Base-by-base conservation (phyloP, 2,797 vertebrate species). In the Alectoris magna region DNA sequence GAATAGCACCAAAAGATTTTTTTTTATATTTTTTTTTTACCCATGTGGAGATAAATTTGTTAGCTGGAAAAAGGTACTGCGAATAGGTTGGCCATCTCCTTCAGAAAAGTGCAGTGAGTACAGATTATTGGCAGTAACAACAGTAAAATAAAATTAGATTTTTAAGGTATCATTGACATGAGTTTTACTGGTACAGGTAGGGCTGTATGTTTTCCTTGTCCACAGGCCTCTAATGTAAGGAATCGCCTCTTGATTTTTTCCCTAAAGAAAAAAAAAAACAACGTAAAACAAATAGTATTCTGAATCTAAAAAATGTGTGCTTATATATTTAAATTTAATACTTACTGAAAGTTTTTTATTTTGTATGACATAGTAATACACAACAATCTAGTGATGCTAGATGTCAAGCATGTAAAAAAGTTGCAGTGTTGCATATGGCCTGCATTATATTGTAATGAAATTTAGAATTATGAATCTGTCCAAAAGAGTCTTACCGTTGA, bases 291-390 rank as follows among this genome's bases (percentile, higher is more conserved):
- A 31, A 29, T n/a, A n/a, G 12, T 46, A 68, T 68, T 48, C 27
- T 58, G 44, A 68, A 31, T 31, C 26, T 29, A 19, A 48, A 73
- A 34, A 44, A 48, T 31, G 11, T 38, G 21, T 41, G 21, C 31
- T 48, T 14, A 39, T 12, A 10, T 55, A 23, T 29, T 68, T 46
- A 38, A 53, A 43, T 23, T 51, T 44, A 72, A 44, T 7, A 14
- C 15, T 36, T 26, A 16, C 0, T 58, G 74, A 69, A 87, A 24
- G 16, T 43, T 6, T 0, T 87, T 41, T 27, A 0, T 84, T 27
- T 82, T 79, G 6, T 81, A 24, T 84, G 31, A 12, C 11, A 7
- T 46, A 55, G 31, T 39, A 51, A 67, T 44, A 91, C 14, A 23
- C 56, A 14, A 64, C 29, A 31, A 22, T 31, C 18, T 29, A 36